Conservation (phyloP, 2,797 vertebrate genomes). For the Chloroceryle amazona region DNA sequence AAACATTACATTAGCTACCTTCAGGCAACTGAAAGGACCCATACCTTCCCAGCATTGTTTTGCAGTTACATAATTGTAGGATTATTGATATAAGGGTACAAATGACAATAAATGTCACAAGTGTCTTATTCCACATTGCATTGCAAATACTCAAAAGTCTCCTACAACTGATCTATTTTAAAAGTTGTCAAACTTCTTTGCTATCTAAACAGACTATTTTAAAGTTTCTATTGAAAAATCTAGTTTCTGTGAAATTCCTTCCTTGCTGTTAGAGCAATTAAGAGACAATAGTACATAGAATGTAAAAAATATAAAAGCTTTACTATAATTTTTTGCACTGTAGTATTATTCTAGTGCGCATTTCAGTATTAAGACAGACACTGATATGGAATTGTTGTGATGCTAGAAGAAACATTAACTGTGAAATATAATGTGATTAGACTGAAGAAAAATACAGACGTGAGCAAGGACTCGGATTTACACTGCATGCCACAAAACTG, state of each 20-base stretch:
- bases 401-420: not conserved
- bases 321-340: not conserved
- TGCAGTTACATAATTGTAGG: not conserved
- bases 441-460: not conserved
- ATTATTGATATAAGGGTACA: not conserved
- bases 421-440: not conserved
- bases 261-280: not conserved
- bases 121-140: not conserved
- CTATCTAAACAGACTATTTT: not conserved
- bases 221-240: not conserved
- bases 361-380: not conserved
- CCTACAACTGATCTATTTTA: not conserved
- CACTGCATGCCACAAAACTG: not conserved
- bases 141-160: not conserved
- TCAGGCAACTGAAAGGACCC: not conserved
- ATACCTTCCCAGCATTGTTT: not conserved
- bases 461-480: not conserved
- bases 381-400: not conserved
- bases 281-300: not conserved
- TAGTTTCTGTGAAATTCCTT: not conserved
- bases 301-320: not conserved
- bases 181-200: not conserved
- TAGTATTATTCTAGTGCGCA: not conserved
- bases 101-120: not conserved
- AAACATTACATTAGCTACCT: not conserved